Evolutionary conservation across 2,113 vertebrate species (phyloP).

Genomic region (Penelope pileata): DNA sequence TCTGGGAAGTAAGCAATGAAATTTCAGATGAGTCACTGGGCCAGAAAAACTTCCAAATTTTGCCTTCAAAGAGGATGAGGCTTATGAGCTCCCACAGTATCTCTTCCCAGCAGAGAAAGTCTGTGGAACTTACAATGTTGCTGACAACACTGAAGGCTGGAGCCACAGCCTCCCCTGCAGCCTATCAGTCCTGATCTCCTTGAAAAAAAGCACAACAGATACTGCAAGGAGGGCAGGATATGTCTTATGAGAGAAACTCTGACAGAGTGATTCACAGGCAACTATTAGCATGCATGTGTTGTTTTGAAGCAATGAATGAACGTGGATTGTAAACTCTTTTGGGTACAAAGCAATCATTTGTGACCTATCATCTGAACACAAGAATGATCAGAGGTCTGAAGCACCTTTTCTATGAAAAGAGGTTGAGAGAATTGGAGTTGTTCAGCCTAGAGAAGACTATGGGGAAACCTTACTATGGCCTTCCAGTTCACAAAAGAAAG

Average conservation of each 20-base stretch:
- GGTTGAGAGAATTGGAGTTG: background rate
- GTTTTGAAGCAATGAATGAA: too few species aligned
- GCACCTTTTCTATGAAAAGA: background rate
- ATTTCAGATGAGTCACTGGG: background rate
- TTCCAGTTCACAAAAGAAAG: background rate
- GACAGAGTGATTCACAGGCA: too few species aligned
- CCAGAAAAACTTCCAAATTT: background rate
- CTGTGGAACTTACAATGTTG: background rate
- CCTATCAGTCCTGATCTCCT: background rate
- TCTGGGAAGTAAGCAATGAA: background rate
- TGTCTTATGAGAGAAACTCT: too few species aligned
- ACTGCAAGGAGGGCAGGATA: background rate
- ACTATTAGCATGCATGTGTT: too few species aligned
- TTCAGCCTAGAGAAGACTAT: background rate
- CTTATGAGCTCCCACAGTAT: background rate
- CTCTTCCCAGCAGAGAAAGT: background rate
- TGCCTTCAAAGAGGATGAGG: background rate
- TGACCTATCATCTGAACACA: too few species aligned
- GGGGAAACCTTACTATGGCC: background rate
- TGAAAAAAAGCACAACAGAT: background rate
- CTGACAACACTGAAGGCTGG: background rate
- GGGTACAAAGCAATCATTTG: too few species aligned
- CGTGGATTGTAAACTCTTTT: too few species aligned
- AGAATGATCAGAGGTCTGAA: background rate
- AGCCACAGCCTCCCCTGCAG: background rate